Percentiles rank a stretch among this genome's conserved stretches.
Evolutionary conservation across 2,888 invertebrate species (phyloP).

Genomic region (Drosophila demipolita): DNA sequence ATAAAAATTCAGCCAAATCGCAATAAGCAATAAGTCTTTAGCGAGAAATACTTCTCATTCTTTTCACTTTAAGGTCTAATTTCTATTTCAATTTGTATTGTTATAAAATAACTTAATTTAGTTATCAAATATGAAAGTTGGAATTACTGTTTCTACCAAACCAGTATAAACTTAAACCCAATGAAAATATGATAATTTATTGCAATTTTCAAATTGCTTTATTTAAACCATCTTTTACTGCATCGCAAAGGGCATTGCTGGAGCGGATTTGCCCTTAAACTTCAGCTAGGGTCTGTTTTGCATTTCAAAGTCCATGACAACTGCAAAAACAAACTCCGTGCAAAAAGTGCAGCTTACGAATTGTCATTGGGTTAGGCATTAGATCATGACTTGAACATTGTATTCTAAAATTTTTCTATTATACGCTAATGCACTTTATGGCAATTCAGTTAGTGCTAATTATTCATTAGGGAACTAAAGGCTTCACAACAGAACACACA

Average conservation of each 20-base stretch:
- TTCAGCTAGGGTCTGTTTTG: constrained; percentile 2
- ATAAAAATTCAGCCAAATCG: background rate
- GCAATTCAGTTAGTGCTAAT: constrained; percentile 49
- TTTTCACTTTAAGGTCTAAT: background rate
- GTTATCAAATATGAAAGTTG: background rate
- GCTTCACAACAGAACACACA: constrained; percentile 10
- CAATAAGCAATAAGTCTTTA: no score
- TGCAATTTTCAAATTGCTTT: background rate
- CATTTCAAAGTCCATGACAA: constrained; percentile 37
- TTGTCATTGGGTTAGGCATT: constrained; percentile 27
- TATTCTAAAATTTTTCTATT: constrained; percentile 8
- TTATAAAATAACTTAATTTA: background rate
- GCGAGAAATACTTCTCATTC: background rate
- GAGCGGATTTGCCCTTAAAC: background rate
- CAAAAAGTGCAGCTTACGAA: constrained; percentile 45
- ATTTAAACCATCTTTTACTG: background rate
- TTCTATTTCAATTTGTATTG: background rate
- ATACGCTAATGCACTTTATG: constrained; percentile 33
- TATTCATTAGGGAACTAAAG: constrained; percentile 31
- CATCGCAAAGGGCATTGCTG: background rate
- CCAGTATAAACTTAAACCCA: background rate
- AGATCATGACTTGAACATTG: constrained; percentile 62
- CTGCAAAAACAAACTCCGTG: constrained; percentile 6
- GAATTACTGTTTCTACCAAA: background rate
- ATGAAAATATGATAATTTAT: background rate